phyloP scores from a whole-genome alignment of 2,113 vertebrate species.

The Sula dactylatra region DNA sequence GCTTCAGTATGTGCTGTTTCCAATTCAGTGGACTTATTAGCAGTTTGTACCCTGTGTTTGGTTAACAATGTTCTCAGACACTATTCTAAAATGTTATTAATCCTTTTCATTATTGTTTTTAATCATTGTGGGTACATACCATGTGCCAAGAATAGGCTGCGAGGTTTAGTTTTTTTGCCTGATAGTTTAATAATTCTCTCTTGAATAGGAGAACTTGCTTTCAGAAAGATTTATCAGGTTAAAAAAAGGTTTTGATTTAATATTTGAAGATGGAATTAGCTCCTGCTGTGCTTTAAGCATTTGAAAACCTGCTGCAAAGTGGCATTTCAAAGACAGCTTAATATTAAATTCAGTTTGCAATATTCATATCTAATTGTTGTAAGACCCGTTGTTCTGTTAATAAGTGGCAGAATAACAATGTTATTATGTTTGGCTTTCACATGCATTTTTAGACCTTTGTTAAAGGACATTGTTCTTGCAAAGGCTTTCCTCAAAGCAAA shows the following conservation, averaged over 20 bases:
- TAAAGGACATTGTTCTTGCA: constrained; percentile 67
- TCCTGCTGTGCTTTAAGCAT: constrained; percentile 80
- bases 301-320: constrained; percentile 79
- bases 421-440: constrained; percentile 70
- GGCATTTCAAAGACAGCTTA: constrained; percentile 79
- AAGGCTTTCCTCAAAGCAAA: constrained; percentile 61
- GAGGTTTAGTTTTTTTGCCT: constrained; percentile 40
- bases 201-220: constrained; percentile 61
- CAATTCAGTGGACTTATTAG: background rate
- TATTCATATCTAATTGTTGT: constrained; percentile 79
- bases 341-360: constrained; percentile 79
- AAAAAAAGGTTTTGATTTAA: constrained; percentile 80
- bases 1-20: constrained; percentile 16
- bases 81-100: constrained; percentile 29
- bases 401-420: constrained; percentile 76
- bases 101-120: constrained; percentile 51
- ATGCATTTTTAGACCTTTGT: constrained; percentile 72
- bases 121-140: constrained; percentile 33
- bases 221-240: constrained; percentile 74
- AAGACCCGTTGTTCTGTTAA: constrained; percentile 73
- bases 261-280: constrained; percentile 80
- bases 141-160: constrained; percentile 16
- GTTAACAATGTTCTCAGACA: constrained; percentile 40
- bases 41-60: constrained; percentile 25
- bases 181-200: constrained; percentile 64